A percentile compares a stretch with the other conserved stretches of the same genome.
phyloP scores from a whole-genome alignment of 2,888 invertebrate species.

The Callosobruchus maculatus region DNA sequence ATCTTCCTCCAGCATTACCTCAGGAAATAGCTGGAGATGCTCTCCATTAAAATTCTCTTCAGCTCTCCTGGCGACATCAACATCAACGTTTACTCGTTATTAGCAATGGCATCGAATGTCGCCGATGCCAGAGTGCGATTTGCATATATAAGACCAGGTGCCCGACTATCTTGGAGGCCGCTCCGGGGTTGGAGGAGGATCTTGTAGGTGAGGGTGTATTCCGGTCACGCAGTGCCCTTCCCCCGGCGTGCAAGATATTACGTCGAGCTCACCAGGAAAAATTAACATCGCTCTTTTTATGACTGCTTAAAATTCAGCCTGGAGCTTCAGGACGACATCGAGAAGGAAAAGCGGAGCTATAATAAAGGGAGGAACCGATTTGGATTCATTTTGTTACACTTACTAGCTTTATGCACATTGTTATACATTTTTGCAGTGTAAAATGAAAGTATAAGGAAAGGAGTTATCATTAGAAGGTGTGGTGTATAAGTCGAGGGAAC shows the following conservation, averaged over 20 bases:
- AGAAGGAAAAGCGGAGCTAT: neutral
- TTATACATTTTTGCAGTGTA: neutral
- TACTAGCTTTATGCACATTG: neutral
- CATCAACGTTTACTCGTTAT: neutral
- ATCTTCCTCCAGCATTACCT: neutral
- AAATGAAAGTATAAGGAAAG: no score
- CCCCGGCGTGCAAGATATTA: neutral
- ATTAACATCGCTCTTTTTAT: constrained; percentile 52
- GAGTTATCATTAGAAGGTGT: no score
- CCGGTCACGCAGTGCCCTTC: neutral
- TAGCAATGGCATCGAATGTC: neutral
- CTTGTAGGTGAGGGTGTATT: neutral
- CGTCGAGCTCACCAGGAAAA: constrained; percentile 34
- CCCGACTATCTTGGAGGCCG: neutral
- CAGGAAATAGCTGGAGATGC: neutral
- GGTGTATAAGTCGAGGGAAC: no score
- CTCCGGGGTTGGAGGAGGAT: neutral
- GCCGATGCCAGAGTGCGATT: neutral
- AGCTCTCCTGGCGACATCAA: neutral
- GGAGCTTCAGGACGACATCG: constrained; percentile 6
- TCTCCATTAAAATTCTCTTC: neutral
- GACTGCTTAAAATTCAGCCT: constrained; percentile 46
- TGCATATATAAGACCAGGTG: neutral
- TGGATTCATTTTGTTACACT: neutral
- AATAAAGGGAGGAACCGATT: neutral